Evolutionary conservation across 2,888 invertebrate genomes (phyloP), one percentile per base, ranked within the genome.

Genomic region (Parthenolecanium corni): DNA sequence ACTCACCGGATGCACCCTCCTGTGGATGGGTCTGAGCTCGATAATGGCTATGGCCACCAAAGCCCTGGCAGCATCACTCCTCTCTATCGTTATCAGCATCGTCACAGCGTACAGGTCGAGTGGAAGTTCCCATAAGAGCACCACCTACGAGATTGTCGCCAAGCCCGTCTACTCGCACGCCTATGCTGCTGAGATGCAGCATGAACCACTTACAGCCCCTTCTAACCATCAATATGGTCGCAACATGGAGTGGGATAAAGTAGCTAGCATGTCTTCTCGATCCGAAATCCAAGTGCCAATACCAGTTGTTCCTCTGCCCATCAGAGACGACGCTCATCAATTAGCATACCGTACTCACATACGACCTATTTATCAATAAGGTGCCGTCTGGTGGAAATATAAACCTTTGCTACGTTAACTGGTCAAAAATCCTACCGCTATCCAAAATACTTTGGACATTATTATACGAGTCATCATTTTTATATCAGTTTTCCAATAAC

Each of bases 81-180:
- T 89, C 80, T 87, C 89, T 0, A 76, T 89, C 1, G 80, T 88
- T 67, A 74, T 89, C 0, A 62, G 64, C 42, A 86, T 89, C 0
- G 84, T 83, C 0, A 82, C 88, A 66, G 79, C 66, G 4, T 58
- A 65, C 87, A 63, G 88, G 88, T 0, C 75, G 9, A 70, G 70
- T 20, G 71, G 70, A 9, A 70, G 71, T 16, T 66, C 66, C 36
- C 77, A 78, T 36, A 66, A 67, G 61, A 75, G 68, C 72, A 88
- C 88, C 0, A 88, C 88, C 0, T 89, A 89, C 71, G 89, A 89
- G 74, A 86, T 89, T 65, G 84, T 89, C 9, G 83, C 87, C 46
- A 89, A 89, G 68, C 89, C 89, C 0, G 77, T 89, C 0, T 87
- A 88, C 72, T 80, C 82, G 1, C 83, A 83, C 69, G 78, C 82